Evolutionary conservation across 2,888 invertebrate genomes (phyloP), one percentile per base, ranked within the genome.

Genomic region (Spodoptera exigua): DNA sequence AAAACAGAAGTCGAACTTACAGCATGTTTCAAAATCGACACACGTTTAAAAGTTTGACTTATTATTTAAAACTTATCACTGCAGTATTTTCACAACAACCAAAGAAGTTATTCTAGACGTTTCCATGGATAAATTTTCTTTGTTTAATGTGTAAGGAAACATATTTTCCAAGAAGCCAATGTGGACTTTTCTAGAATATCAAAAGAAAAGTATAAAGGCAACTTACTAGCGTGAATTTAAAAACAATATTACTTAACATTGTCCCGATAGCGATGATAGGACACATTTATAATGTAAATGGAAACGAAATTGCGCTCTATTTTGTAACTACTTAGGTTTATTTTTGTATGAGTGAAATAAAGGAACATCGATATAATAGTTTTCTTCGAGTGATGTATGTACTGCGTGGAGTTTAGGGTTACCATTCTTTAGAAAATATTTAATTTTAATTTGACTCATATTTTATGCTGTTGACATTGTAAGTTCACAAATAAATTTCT

Each of bases 351-450:
- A 65, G 57, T 69, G 69, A 83, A 85, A 82, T 83, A 79, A 83
- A 82, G 77, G 79, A 82, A 85, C 84, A 88, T 85, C 87, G 86
- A 87, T 89, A 86, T 90, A 89, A 90, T 90, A 91, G 89, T 90
- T 90, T 89, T 87, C 83, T 82, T 81, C 74, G 72, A 72, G 71
- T 78, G 81, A 84, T 81, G 78, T 80, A 80, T 77, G 82, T 78
- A 76, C 73, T 79, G 80, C 73, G 78, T 76, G 71, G 17, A 1
- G 27, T 57, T 43, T 52, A 77, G 64, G 67, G 74, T 65, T 62
- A 48, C 54, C 54, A 62, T 45, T 43, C 17, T 17, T 27, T 12
- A n/a, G 13, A 10, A 45, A 14, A 13, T 56, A 32, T 41, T 12
- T 34, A 61, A 17, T 52, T 63, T 66, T 51, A 27, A 51, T 48